phyloP scores from a whole-genome alignment of 2,888 invertebrate genomes.

The Syrista parreyssii region DNA sequence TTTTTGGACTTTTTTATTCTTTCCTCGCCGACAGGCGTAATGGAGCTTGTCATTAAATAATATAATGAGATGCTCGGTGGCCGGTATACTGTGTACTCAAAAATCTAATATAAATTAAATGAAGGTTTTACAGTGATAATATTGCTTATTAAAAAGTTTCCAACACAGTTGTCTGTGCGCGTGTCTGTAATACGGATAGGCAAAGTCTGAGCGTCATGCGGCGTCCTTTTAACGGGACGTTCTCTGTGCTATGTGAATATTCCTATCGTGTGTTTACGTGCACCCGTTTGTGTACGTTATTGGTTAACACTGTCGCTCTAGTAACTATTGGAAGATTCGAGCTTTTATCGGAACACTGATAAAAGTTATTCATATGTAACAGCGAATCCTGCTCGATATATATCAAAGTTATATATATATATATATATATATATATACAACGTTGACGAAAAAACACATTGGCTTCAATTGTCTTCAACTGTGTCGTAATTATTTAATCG shows the following conservation, averaged over 20 bases:
- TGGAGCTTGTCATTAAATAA: background rate
- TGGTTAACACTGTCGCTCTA: slow-evolving; percentile 10
- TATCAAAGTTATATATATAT: background rate
- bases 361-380: background rate
- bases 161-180: too few relatives aligned
- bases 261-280: slow-evolving; percentile 4
- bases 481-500: background rate
- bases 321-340: background rate
- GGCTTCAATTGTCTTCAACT: too few relatives aligned
- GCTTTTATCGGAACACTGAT: background rate
- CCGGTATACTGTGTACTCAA: background rate
- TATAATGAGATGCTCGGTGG: background rate
- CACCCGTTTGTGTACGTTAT: slow-evolving; percentile 25
- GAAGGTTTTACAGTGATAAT: background rate
- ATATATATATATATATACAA: background rate
- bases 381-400: background rate
- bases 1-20: background rate
- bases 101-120: background rate
- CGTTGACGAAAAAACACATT: background rate
- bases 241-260: background rate
- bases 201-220: too few relatives aligned
- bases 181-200: too few relatives aligned
- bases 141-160: too few relatives aligned
- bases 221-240: background rate
- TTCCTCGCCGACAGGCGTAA: background rate